phyloP scores from a whole-genome alignment of 2,797 vertebrate species.

The Echiichthys vipera region DNA sequence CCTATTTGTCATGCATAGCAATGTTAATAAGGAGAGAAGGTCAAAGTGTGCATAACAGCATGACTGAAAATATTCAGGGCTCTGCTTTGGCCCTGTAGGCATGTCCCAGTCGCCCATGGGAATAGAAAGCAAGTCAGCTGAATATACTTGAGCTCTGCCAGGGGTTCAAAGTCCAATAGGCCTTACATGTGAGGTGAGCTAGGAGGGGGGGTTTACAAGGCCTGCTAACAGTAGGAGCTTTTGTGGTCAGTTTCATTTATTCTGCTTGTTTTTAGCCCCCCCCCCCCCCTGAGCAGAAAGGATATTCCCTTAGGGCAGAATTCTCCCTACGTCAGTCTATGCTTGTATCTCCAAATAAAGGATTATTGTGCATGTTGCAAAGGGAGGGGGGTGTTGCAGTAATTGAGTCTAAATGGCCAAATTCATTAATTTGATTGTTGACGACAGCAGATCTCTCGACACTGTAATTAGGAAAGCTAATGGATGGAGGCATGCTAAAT shows the following conservation, averaged over 20 bases:
- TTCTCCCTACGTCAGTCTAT: constrained; percentile 43
- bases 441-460: constrained; percentile 79
- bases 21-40: constrained; percentile 27
- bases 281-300: too few relatives aligned
- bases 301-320: constrained; percentile 46
- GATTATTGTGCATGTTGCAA: constrained; percentile 67
- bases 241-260: constrained; percentile 61
- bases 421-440: constrained; percentile 86
- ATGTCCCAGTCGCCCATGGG: constrained; percentile 11
- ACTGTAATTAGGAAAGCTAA: constrained; percentile 85
- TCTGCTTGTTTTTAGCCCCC: constrained; percentile 41
- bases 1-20: constrained; percentile 41
- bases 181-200: constrained; percentile 49
- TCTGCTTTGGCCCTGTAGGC: constrained; percentile 30
- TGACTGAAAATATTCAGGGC: constrained; percentile 29
- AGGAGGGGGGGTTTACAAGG: neutral
- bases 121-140: constrained; percentile 59
- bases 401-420: constrained; percentile 80
- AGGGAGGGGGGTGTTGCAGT: constrained; percentile 45
- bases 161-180: constrained; percentile 48
- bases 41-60: constrained; percentile 15
- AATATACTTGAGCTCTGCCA: constrained; percentile 29
- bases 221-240: constrained; percentile 59
- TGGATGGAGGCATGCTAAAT: constrained; percentile 80
- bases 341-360: constrained; percentile 72